Evolutionary conservation across 2,888 invertebrate species (phyloP), one percentile per base, ranked within the genome.

Genomic region (Watsonalla cultraria): DNA sequence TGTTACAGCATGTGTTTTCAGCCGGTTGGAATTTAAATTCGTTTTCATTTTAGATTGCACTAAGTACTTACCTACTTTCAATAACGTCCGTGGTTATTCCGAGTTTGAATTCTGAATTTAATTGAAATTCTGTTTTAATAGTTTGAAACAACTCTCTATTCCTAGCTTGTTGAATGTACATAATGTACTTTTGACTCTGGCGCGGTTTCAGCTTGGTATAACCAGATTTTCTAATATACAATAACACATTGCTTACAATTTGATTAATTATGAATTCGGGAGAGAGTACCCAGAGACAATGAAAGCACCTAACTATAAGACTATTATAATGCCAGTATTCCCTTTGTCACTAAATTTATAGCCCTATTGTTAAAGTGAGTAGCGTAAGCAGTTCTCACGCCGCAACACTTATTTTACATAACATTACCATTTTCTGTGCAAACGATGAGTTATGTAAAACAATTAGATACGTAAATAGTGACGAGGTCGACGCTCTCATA

Each of bases 401-500:
- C 37, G 37, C 37, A 11, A 42, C 11, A 11, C 9, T 42, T 11
- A 37, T 37, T 49, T 49, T 37, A 39, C 49, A 49, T 49, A 37
- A 15, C 15, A 48, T 48, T 48, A 48, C 47, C 47, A 37, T 49
- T 37, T 49, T 48, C 37, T 13, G 37, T 37, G 15, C 49, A 49
- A 49, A 49, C 14, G 37, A 49, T 37, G 49, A 37, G 15, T 49
- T 49, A 49, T 49, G 49, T 37, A 49, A 49, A 49, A 49, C 49
- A 49, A 49, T 39, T 8, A 59, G 57, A 57, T 57, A 55, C 60
- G 64, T 57, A 64, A 56, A 54, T 55, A 52, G 56, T 54, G 55
- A 57, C 54, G 66, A 70, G 82, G 76, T 80, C 79, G 64, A 63
- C 71, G 78, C 57, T 65, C 84, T 63, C 62, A 57, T 66, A 68